Conservation (phyloP, 2,797 vertebrate genomes). For the Zonotrichia albicollis region DNA sequence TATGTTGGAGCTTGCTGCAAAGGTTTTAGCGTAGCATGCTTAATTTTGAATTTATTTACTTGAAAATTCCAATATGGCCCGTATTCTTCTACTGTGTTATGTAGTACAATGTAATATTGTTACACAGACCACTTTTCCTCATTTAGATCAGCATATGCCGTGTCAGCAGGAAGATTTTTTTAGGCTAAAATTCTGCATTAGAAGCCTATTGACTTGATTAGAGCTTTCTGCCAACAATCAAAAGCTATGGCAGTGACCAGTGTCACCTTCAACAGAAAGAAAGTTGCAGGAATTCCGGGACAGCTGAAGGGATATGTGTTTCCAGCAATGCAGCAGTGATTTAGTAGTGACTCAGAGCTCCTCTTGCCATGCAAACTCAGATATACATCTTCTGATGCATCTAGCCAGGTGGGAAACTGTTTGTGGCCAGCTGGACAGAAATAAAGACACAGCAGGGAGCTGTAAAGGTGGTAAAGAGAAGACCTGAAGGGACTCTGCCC, state of each 20-base stretch:
- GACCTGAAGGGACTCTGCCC: not conserved
- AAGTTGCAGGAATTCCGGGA: not conserved
- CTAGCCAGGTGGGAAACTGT: not conserved
- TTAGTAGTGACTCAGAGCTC: accelerated
- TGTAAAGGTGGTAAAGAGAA: not conserved
- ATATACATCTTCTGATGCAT: not conserved
- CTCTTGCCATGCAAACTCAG: not conserved
- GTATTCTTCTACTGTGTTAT: not conserved
- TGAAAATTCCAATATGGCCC: not conserved
- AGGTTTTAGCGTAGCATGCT: not conserved
- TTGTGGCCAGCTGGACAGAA: not conserved
- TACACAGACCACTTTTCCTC: not conserved
- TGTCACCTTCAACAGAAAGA: not conserved
- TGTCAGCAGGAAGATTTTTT: not conserved
- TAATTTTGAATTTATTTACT: not conserved
- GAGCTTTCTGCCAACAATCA: not conserved
- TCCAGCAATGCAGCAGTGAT: not conserved
- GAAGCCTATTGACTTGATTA: not conserved
- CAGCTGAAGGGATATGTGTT: not conserved
- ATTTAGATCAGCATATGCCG: not conserved
- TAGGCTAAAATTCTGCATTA: not conserved
- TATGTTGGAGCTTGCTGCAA: not conserved
- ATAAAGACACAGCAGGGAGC: not conserved
- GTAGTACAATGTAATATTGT: not conserved
- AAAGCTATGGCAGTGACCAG: not conserved